phyloP scores from a whole-genome alignment of 2,113 vertebrate genomes.

The Coturnix japonica region DNA sequence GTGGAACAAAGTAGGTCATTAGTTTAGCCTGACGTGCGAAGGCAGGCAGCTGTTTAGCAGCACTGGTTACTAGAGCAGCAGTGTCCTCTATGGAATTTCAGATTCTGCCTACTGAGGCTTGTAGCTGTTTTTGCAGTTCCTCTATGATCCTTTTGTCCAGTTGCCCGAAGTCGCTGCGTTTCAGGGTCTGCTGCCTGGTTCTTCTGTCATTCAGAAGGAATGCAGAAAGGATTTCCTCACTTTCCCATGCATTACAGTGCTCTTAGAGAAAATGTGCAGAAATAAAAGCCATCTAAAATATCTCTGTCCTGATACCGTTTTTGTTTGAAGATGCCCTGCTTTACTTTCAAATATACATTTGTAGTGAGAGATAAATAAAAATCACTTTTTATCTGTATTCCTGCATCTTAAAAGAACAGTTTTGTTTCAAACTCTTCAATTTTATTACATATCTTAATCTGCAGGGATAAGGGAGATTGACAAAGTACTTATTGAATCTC shows the following conservation, averaged over 20 bases:
- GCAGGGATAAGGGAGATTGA: neutral
- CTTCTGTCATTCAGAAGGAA: neutral
- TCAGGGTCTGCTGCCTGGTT: neutral
- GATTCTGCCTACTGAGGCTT: neutral
- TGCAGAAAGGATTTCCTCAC: neutral
- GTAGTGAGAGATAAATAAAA: neutral
- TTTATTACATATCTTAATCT: neutral
- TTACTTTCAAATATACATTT: neutral
- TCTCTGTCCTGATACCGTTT: neutral
- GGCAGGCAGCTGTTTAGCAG: fast-evolving
- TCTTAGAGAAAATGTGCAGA: neutral
- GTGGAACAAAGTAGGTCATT: neutral
- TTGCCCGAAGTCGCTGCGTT: neutral
- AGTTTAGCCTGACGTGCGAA: neutral
- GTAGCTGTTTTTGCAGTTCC: neutral
- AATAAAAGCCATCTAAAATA: neutral
- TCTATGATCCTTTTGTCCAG: fast-evolving
- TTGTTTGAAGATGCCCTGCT: neutral
- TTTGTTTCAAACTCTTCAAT: neutral
- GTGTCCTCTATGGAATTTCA: neutral
- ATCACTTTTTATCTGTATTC: neutral
- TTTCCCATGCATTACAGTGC: neutral
- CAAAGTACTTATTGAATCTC: neutral
- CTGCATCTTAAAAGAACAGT: neutral
- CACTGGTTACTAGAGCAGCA: neutral